Conservation (phyloP, 2,888 invertebrate genomes). For the Pocota personata region DNA sequence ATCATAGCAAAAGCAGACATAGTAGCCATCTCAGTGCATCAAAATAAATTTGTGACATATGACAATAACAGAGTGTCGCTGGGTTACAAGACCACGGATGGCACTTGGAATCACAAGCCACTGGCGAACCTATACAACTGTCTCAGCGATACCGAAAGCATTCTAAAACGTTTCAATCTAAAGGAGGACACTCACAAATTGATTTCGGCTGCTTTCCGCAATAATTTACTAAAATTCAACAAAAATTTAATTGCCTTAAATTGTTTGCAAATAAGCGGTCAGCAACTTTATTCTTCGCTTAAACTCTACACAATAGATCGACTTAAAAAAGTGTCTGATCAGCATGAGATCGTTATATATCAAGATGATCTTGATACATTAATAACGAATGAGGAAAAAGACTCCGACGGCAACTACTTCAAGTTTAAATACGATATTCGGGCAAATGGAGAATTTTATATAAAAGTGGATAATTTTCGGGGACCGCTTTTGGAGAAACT, state of each 20-base stretch:
- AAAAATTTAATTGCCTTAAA: conserved; percentile 21
- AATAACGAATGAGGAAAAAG: neutral
- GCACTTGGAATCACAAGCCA: neutral
- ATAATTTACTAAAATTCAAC: conserved; percentile 5
- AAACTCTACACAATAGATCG: conserved; percentile 4
- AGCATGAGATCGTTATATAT: neutral
- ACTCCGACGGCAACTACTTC: neutral
- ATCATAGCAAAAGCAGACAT: neutral
- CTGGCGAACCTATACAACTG: neutral
- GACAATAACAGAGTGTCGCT: neutral
- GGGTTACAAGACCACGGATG: neutral
- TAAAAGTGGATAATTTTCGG: neutral
- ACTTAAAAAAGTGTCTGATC: neutral
- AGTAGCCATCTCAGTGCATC: neutral
- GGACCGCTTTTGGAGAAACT: neutral
- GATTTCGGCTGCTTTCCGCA: neutral
- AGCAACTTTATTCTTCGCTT: neutral
- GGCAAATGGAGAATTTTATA: neutral
- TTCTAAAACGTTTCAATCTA: conserved; percentile 8
- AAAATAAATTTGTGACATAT: conserved; percentile 24
- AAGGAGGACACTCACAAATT: neutral
- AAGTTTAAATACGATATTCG: conserved; percentile 10
- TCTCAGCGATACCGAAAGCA: neutral
- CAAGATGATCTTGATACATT: conserved; percentile 5
- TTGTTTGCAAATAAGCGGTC: neutral